A percentile compares a stretch with the other conserved stretches of the same genome.
Evolutionary conservation across 2,888 invertebrate genomes (phyloP).

Genomic region (Acleris literana): DNA sequence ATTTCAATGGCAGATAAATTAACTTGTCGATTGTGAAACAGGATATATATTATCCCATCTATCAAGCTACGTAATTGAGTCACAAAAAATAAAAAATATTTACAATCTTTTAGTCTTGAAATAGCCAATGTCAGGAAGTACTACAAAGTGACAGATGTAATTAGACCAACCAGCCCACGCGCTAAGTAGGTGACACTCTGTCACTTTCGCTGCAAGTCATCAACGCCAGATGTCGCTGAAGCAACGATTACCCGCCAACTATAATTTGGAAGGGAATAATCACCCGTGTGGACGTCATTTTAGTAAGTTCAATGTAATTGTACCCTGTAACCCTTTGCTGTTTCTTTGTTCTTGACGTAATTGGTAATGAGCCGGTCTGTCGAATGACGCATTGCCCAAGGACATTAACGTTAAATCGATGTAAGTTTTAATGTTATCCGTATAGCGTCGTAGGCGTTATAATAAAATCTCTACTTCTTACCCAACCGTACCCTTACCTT

Average conservation of each 20-base stretch:
- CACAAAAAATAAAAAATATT: too few species aligned
- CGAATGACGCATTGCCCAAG: neutral
- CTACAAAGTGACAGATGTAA: too few species aligned
- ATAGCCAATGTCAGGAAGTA: too few species aligned
- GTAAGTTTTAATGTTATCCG: too few species aligned
- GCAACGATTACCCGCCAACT: conserved; percentile 55
- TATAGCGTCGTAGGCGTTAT: too few species aligned
- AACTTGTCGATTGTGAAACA: too few species aligned
- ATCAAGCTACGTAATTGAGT: too few species aligned
- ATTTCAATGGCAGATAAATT: too few species aligned
- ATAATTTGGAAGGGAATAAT: conserved; percentile 59
- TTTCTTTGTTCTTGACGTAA: neutral
- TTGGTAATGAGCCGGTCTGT: neutral
- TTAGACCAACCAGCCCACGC: neutral
- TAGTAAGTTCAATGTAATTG: conserved; percentile 1
- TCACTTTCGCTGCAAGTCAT: conserved; percentile 55
- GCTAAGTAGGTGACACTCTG: conserved; percentile 26
- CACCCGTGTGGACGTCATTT: neutral
- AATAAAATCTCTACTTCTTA: too few species aligned
- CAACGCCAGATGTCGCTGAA: conserved; percentile 63
- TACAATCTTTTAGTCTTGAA: too few species aligned
- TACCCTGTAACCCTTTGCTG: neutral
- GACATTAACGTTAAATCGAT: neutral
- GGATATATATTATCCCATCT: too few species aligned
- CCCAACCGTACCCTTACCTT: too few species aligned